These are phyloP conservation scores for Temnothorax unifasciatus DNA, from an alignment of 2,888 invertebrate species.

Conservation along the genomic window DNA sequence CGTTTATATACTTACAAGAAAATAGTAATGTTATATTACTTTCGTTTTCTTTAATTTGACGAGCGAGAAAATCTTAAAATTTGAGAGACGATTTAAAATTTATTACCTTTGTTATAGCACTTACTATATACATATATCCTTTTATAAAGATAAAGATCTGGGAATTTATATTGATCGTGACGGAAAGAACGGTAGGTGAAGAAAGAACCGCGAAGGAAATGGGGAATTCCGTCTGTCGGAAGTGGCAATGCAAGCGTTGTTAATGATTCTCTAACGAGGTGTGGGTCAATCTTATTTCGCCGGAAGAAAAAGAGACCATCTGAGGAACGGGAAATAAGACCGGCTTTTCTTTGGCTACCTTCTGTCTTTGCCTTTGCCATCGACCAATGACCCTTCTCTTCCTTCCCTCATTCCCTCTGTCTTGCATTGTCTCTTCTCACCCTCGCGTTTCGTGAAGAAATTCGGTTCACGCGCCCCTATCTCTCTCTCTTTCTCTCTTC, in stretches of 20 bases:
- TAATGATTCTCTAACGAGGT: slow-evolving; percentile 84
- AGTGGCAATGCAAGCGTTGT: slow-evolving; percentile 74
- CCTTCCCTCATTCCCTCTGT: slow-evolving; percentile 17
- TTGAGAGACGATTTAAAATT: slow-evolving; percentile 7
- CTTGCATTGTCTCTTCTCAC: background rate
- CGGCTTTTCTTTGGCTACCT: slow-evolving; percentile 42
- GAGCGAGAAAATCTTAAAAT: background rate
- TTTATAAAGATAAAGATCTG: slow-evolving; percentile 3
- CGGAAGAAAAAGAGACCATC: slow-evolving; percentile 63
- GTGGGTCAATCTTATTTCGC: slow-evolving; percentile 78
- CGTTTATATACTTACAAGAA: background rate
- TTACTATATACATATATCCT: background rate
- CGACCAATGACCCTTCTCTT: slow-evolving; percentile 26
- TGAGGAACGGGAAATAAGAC: slow-evolving; percentile 58
- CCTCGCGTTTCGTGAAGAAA: slow-evolving; percentile 22
- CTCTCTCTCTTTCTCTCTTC: background rate
- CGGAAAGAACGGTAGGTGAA: background rate
- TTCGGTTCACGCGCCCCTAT: background rate
- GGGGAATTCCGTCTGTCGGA: slow-evolving; percentile 56
- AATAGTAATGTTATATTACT: background rate
- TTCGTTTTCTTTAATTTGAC: background rate
- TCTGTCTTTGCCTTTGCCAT: slow-evolving; percentile 15
- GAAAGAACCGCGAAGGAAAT: slow-evolving; percentile 48
- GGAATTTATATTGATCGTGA: background rate
- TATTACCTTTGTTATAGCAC: background rate